Evolutionary conservation across 2,113 vertebrate genomes (phyloP), one percentile per base, ranked within the genome.

Genomic region (Paraplagusia blochii): DNA sequence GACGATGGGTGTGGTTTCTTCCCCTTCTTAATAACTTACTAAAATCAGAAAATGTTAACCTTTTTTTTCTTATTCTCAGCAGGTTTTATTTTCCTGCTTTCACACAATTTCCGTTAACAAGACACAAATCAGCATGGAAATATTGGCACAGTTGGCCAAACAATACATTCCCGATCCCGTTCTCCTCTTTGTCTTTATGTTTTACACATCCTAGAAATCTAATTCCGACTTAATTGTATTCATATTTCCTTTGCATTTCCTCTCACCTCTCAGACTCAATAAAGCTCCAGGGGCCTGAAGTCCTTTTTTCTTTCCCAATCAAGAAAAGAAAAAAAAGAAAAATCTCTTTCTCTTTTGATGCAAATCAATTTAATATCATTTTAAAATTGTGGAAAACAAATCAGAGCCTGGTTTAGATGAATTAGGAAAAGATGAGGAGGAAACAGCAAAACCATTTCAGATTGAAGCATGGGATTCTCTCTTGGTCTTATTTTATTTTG

Each of bases 191-290:
- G 86, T 78, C 72, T 69, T 73, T 86, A 81, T 88, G n/a, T 88
- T 87, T 88, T 77, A 69, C 77, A 69, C 56, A 36, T 71, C 63
- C 53, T 69, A 66, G 79, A 87, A 89, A 89, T 88, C 87, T 66
- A 58, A 66, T 64, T 88, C 89, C 81, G 81, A 74, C 75, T 73
- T 89, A 90, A 92, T 91, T 90, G 85, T 80, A 70, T 90, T 87
- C 69, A 89, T 90, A 89, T 78, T 90, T 88, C 90, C 77, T 83
- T 75, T 75, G 61, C 72, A 79, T 85, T 67, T 80, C 75, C 74
- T 81, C 72, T 83, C 77, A 64, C 72, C 83, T 83, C 56, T 66
- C 70, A 67, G 57, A 78, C 76, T 65, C 63, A 44, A 52, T 69
- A 55, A 38, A 48, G 67, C 72, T 78, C 66, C 33, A 44, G 74